These are phyloP conservation scores for Caenorhabditis inopinata DNA, from an alignment of 1,140 invertebrate genomes.

Conservation along the genomic window DNA sequence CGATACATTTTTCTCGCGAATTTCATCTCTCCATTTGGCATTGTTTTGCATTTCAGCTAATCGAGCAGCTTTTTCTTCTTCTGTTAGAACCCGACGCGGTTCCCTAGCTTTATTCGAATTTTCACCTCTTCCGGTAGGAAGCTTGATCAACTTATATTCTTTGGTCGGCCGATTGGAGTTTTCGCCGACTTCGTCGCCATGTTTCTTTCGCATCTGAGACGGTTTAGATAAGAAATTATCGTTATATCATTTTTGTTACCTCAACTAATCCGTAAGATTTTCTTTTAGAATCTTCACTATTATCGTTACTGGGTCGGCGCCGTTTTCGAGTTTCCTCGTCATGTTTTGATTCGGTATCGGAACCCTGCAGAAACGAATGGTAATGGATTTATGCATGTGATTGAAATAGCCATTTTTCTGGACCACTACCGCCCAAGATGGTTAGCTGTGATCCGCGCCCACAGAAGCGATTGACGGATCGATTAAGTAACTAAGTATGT, in stretches of 20 bases:
- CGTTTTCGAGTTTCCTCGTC: background rate
- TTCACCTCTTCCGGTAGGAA: background rate
- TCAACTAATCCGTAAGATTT: slow-evolving; percentile 8
- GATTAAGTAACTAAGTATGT: too few relatives aligned
- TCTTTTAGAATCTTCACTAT: background rate
- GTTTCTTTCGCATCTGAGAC: background rate
- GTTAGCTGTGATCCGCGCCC: too few relatives aligned
- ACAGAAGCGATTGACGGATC: too few relatives aligned
- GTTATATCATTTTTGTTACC: too few relatives aligned
- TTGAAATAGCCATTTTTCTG: too few relatives aligned
- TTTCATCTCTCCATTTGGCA: slow-evolving; percentile 33
- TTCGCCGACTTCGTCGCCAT: background rate
- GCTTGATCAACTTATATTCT: background rate
- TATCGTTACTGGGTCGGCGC: background rate
- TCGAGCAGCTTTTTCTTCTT: slow-evolving; percentile 29
- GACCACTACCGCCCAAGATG: too few relatives aligned
- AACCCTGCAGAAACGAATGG: background rate
- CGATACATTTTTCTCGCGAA: background rate
- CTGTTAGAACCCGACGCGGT: slow-evolving; percentile 10
- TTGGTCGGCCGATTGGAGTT: background rate
- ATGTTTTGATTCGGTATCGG: background rate
- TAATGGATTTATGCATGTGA: too few relatives aligned
- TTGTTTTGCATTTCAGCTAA: slow-evolving; percentile 37
- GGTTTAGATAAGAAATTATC: too few relatives aligned
- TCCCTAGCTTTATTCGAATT: background rate